phyloP scores from a whole-genome alignment of 2,797 vertebrate genomes.

The Chrosomus eos region DNA sequence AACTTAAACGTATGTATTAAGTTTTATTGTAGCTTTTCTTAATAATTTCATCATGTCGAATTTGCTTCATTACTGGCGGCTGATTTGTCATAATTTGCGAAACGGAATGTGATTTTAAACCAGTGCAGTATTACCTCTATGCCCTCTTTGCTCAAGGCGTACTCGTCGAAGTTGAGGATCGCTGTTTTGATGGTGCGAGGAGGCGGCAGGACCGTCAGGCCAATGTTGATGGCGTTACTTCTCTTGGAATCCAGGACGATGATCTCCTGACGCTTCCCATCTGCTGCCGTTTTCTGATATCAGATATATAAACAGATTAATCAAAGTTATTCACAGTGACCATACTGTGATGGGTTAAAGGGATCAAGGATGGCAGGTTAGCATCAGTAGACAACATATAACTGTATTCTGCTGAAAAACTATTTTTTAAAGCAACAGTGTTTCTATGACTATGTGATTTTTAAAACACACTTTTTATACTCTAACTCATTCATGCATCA shows the following conservation, averaged over 20 bases:
- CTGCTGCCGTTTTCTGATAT: constrained; percentile 90
- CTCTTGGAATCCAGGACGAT: constrained; percentile 96
- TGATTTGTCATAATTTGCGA: constrained; percentile 16
- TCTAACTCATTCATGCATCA: neutral
- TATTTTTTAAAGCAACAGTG: neutral
- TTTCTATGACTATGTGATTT: neutral
- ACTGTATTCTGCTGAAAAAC: neutral
- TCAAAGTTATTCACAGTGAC: neutral
- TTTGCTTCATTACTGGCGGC: constrained; percentile 24
- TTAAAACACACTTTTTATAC: neutral
- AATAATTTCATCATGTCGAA: constrained; percentile 27
- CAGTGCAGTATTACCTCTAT: constrained; percentile 87
- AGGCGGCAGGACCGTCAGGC: constrained; percentile 93
- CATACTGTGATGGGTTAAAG: neutral
- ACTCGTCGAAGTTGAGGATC: constrained; percentile 98
- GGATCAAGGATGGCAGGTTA: neutral
- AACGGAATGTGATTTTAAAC: constrained; percentile 13
- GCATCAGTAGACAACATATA: neutral
- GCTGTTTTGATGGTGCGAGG: constrained; percentile 98
- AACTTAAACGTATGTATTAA: neutral
- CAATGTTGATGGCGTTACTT: constrained; percentile 97
- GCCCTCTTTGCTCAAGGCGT: constrained; percentile 98
- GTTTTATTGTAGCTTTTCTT: constrained; percentile 30
- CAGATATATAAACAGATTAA: neutral
- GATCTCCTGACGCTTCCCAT: constrained; percentile 96